These are phyloP conservation scores for Malurus cyaneus DNA, from an alignment of 2,113 vertebrate species.

Conservation along the genomic window DNA sequence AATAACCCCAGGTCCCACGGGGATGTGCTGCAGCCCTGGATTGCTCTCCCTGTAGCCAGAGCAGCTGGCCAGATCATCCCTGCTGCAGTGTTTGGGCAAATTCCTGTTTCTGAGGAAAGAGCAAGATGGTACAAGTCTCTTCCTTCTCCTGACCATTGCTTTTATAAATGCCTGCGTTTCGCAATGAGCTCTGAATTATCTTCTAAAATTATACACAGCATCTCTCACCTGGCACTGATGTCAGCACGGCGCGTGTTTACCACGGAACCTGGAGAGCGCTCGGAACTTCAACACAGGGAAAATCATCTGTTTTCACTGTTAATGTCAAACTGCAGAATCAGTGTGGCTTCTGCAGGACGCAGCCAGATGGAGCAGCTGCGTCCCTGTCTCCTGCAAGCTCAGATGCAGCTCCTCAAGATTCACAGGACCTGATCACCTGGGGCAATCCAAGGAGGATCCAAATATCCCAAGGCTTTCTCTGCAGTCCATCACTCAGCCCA, in stretches of 20 bases:
- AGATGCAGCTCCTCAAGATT: not conserved
- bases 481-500: not conserved
- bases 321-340: not conserved
- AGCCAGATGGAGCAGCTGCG: not conserved
- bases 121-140: constrained; percentile 15
- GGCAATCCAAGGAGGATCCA: not conserved
- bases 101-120: constrained; percentile 15
- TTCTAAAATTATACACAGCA: constrained; percentile 35
- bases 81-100: not conserved
- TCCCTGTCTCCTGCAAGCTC: not conserved
- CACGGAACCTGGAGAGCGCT: not conserved
- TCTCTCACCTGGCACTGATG: constrained; percentile 10
- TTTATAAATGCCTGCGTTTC: not conserved
- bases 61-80: constrained; percentile 3
- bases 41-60: not conserved
- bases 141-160: not conserved
- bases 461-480: not conserved
- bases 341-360: not conserved
- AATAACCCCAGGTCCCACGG: not conserved
- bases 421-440: not conserved
- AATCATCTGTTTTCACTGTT: not conserved
- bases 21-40: not conserved
- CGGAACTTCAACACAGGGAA: not conserved
- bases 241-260: not conserved
- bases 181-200: constrained; percentile 29